Evolutionary conservation across 2,888 invertebrate species (phyloP).

Genomic region (Brachyopa scutellaris): DNA sequence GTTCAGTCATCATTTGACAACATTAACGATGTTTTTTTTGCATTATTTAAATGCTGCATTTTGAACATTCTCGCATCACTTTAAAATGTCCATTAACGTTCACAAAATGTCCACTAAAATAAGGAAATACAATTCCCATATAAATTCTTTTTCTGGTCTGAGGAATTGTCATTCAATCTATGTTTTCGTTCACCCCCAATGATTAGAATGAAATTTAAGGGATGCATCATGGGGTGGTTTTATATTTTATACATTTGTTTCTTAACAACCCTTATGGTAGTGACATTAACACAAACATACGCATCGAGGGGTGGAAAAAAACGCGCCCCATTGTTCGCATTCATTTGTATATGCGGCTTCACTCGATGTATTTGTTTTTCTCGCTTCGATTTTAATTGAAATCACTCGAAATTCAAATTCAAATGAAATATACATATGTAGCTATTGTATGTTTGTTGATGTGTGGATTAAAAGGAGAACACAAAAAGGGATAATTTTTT

Average conservation of each 20-base stretch:
- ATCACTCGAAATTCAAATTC: constrained; percentile 52
- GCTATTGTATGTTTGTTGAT: not conserved
- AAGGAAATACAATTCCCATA: not conserved
- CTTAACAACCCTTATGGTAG: constrained; percentile 47
- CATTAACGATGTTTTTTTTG: too few relatives aligned
- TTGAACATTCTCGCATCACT: too few relatives aligned
- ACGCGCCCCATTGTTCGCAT: constrained; percentile 3
- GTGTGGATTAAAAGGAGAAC: constrained; percentile 16
- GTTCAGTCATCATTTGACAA: too few relatives aligned
- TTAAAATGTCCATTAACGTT: too few relatives aligned
- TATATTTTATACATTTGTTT: constrained; percentile 7
- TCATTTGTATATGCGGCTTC: not conserved
- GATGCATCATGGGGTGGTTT: constrained; percentile 57
- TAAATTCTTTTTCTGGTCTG: constrained; percentile 38
- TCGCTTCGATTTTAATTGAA: constrained; percentile 70
- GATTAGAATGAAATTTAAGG: constrained; percentile 35
- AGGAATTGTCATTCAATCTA: constrained; percentile 25
- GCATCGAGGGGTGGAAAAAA: constrained; percentile 8
- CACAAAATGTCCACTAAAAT: not conserved
- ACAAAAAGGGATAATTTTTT: not conserved
- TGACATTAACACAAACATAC: constrained; percentile 37
- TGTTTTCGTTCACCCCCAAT: not conserved
- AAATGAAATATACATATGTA: constrained; percentile 25
- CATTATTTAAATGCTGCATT: too few relatives aligned
- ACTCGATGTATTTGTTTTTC: constrained; percentile 50